Conservation (phyloP, 2,113 vertebrate species). For the Pelvicachromis taeniatus region DNA sequence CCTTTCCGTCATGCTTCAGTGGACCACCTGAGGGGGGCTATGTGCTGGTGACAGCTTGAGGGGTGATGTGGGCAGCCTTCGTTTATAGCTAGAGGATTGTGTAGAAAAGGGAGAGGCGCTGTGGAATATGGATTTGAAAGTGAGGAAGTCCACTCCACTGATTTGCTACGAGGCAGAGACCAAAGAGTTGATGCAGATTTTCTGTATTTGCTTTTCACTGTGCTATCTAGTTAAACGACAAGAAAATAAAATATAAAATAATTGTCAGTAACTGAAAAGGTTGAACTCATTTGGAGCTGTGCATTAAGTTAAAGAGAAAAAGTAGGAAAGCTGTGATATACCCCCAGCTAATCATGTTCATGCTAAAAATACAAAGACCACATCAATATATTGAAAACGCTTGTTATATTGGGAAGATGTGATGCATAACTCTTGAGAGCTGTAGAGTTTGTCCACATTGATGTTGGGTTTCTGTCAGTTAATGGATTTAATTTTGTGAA, state of each 20-base stretch:
- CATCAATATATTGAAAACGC: background rate
- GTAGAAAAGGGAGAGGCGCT: background rate
- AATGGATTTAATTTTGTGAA: background rate
- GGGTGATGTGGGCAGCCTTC: conserved; percentile 38
- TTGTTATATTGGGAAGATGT: background rate
- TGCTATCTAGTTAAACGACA: background rate
- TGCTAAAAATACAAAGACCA: background rate
- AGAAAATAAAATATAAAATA: background rate
- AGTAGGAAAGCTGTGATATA: background rate
- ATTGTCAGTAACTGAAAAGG: background rate
- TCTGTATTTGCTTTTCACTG: background rate
- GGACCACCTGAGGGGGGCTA: conserved; percentile 33
- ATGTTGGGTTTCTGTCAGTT: background rate
- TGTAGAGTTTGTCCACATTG: background rate
- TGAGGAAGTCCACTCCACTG: conserved; percentile 6
- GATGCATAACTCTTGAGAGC: background rate
- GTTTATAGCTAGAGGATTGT: conserved; percentile 21
- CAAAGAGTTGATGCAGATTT: background rate
- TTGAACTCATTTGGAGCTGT: background rate
- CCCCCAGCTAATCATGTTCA: background rate
- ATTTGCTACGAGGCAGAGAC: background rate
- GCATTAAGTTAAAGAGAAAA: background rate
- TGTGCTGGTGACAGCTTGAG: conserved; percentile 50
- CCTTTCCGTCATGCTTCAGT: conserved; percentile 34
- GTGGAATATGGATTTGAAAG: conserved; percentile 26